Evolutionary conservation across 2,113 vertebrate species (phyloP).

Genomic region (Dipodomys merriami): DNA sequence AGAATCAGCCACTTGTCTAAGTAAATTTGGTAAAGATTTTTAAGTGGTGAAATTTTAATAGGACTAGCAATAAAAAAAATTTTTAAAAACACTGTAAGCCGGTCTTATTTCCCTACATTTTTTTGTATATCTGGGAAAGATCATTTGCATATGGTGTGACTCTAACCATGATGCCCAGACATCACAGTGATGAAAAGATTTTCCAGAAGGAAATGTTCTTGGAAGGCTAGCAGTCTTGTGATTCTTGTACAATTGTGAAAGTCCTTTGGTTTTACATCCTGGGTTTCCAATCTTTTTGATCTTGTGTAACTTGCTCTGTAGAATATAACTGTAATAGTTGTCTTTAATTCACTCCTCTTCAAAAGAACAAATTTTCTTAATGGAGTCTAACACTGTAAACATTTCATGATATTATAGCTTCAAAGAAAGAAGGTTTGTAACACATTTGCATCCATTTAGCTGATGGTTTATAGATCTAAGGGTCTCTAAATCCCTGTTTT

Average conservation of each 20-base stretch:
- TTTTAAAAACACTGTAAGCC: slow-evolving; percentile 47
- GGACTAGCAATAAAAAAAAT: slow-evolving; percentile 26
- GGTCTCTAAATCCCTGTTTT: background rate
- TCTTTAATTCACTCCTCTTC: slow-evolving; percentile 69
- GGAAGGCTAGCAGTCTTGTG: background rate
- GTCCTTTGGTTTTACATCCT: slow-evolving; percentile 37
- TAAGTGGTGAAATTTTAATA: slow-evolving; percentile 66
- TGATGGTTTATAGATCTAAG: slow-evolving; percentile 59
- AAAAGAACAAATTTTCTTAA: slow-evolving; percentile 67
- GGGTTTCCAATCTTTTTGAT: slow-evolving; percentile 57
- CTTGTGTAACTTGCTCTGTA: slow-evolving; percentile 22
- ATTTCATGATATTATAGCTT: slow-evolving; percentile 65
- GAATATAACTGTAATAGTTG: background rate
- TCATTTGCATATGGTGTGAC: slow-evolving; percentile 38
- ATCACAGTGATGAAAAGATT: background rate
- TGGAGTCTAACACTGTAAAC: slow-evolving; percentile 62
- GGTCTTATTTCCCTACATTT: slow-evolving; percentile 72
- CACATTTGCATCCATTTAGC: slow-evolving; percentile 69
- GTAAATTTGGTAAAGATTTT: slow-evolving; percentile 69
- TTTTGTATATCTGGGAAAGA: slow-evolving; percentile 71
- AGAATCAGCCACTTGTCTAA: slow-evolving; percentile 36
- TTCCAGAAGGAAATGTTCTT: slow-evolving; percentile 29
- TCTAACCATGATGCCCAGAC: background rate
- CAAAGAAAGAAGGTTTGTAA: slow-evolving; percentile 65
- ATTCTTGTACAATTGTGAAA: slow-evolving; percentile 43